phyloP scores from a whole-genome alignment of 2,797 vertebrate genomes.

The Hafferia zeledoni region DNA sequence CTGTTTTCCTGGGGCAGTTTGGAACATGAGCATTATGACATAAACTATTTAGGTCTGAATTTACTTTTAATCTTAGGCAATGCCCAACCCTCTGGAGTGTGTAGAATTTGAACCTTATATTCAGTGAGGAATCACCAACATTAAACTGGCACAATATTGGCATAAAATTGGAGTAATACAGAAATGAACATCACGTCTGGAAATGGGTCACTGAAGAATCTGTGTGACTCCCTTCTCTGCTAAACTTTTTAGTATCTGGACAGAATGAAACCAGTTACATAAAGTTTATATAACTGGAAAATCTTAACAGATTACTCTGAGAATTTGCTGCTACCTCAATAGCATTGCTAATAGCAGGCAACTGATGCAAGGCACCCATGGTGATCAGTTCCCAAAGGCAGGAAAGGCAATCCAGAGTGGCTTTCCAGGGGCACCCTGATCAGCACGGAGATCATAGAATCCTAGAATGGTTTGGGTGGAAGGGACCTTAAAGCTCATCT shows the following conservation, averaged over 20 bases:
- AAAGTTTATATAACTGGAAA: neutral
- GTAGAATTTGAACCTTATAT: neutral
- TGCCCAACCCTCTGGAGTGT: neutral
- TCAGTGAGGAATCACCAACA: neutral
- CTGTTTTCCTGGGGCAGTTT: neutral
- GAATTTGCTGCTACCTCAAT: neutral
- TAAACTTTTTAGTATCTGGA: neutral
- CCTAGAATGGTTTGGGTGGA: neutral
- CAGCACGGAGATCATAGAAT: neutral
- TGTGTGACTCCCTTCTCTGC: neutral
- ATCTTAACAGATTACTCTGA: neutral
- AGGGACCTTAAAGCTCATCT: neutral
- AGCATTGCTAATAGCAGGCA: neutral
- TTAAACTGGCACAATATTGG: neutral
- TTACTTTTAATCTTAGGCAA: neutral
- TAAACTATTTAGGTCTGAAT: neutral
- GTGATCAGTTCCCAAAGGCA: neutral
- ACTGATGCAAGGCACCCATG: rapidly evolving
- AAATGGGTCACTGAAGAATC: neutral
- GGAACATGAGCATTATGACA: neutral
- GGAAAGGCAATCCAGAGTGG: neutral
- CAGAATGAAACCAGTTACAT: neutral
- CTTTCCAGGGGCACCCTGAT: neutral
- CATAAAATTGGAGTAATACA: neutral
- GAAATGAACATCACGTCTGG: neutral